Percentiles rank a stretch among this genome's conserved stretches.
Conservation (phyloP, 2,797 vertebrate genomes). For the Crax fasciolata region DNA sequence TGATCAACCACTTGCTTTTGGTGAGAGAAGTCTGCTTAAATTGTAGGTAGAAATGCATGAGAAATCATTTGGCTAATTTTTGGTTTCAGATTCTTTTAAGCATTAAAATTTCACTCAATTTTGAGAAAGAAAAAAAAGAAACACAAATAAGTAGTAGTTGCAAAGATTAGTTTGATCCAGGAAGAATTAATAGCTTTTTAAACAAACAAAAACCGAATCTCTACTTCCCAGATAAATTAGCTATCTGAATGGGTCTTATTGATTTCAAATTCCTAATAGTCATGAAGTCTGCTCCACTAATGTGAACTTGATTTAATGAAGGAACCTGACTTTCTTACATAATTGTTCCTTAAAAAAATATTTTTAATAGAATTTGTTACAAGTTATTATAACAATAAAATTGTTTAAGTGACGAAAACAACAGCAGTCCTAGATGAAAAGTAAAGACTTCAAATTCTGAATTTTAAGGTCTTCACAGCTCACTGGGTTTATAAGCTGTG, state of each 20-base stretch:
- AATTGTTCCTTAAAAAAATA: background rate
- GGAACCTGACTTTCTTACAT: background rate
- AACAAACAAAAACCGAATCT: background rate
- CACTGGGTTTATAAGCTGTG: background rate
- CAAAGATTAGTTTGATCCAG: background rate
- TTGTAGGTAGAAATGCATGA: background rate
- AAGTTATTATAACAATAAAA: background rate
- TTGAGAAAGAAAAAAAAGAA: background rate
- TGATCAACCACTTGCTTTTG: background rate
- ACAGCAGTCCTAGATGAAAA: background rate
- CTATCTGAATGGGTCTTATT: background rate
- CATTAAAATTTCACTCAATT: background rate
- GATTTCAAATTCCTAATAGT: background rate
- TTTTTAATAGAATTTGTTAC: background rate
- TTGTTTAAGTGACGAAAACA: background rate
- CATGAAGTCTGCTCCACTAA: background rate
- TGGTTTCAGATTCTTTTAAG: background rate
- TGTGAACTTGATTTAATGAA: background rate
- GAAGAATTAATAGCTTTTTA: background rate
- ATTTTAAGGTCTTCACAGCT: background rate
- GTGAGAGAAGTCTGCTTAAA: background rate
- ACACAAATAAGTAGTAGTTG: background rate
- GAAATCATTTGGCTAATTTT: background rate
- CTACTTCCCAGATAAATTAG: background rate
- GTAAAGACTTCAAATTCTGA: background rate